These are phyloP conservation scores for Thalassaphorura encarpata DNA, from an alignment of 1,140 invertebrate genomes.

Conservation along the genomic window DNA sequence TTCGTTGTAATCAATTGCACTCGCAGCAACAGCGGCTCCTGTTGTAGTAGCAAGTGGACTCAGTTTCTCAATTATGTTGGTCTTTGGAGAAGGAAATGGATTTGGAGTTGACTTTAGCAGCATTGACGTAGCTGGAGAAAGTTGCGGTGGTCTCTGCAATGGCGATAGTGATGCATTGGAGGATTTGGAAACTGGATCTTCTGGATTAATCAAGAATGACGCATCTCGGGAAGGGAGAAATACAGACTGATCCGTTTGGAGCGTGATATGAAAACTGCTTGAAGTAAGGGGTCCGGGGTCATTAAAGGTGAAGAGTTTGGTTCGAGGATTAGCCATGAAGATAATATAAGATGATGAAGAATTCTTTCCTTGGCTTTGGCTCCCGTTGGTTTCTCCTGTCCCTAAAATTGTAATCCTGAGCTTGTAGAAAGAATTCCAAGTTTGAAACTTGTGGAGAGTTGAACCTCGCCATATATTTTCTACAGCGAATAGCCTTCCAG, in stretches of 20 bases:
- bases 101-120: too few species aligned
- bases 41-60: too few species aligned
- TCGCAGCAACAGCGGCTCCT: too few species aligned
- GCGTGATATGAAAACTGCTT: constrained; percentile 20
- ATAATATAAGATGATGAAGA: too few species aligned
- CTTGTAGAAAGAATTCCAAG: constrained; percentile 21
- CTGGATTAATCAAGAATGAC: constrained; percentile 18
- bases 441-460: constrained; percentile 28
- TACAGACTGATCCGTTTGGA: constrained; percentile 21
- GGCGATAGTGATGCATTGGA: too few species aligned
- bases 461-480: constrained; percentile 32
- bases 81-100: too few species aligned
- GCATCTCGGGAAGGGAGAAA: constrained; percentile 27
- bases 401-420: constrained; percentile 13
- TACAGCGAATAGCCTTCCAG: constrained; percentile 15
- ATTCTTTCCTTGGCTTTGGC: constrained; percentile 2
- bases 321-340: constrained; percentile 24
- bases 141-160: too few species aligned
- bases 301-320: constrained; percentile 7
- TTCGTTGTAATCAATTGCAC: too few species aligned
- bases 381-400: not conserved
- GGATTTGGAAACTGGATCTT: too few species aligned
- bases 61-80: too few species aligned
- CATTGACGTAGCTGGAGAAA: too few species aligned
- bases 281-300: too few species aligned